Percentiles rank a stretch among this genome's conserved stretches.
Conservation (phyloP, 2,888 invertebrate species). For the Lutraria lutraria region DNA sequence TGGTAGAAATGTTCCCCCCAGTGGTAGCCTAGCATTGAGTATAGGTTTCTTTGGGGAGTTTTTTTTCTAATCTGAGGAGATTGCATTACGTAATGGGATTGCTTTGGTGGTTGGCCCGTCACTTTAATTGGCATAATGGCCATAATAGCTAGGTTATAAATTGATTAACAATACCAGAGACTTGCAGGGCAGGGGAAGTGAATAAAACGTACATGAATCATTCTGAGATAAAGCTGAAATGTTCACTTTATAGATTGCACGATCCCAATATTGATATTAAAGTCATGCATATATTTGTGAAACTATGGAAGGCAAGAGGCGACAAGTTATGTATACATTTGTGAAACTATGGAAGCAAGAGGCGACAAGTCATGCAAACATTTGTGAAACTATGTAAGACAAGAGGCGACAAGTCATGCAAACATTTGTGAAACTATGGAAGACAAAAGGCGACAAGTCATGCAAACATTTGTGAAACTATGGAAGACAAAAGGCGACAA, state of each 20-base stretch:
- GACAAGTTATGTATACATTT: background rate
- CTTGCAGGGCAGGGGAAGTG: background rate
- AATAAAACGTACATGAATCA: background rate
- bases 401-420: background rate
- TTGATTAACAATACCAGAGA: constrained; percentile 13
- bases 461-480: background rate
- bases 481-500: too few relatives aligned
- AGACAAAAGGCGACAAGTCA: background rate
- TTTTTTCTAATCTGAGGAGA: background rate
- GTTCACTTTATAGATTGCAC: background rate
- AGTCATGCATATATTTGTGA: background rate
- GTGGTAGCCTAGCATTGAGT: background rate
- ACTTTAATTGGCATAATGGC: constrained; percentile 31
- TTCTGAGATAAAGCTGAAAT: background rate
- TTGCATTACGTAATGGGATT: constrained; percentile 25
- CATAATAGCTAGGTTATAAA: constrained; percentile 3
- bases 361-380: background rate
- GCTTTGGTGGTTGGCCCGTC: constrained; percentile 11
- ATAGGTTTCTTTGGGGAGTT: background rate
- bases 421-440: background rate
- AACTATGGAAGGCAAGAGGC: too few relatives aligned
- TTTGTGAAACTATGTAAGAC: too few relatives aligned
- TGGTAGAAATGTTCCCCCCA: background rate
- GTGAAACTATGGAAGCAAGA: too few relatives aligned
- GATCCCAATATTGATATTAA: background rate